Evolutionary conservation across 2,797 vertebrate genomes (phyloP), one percentile per base, ranked within the genome.

Genomic region (Pempheris klunzingeri): DNA sequence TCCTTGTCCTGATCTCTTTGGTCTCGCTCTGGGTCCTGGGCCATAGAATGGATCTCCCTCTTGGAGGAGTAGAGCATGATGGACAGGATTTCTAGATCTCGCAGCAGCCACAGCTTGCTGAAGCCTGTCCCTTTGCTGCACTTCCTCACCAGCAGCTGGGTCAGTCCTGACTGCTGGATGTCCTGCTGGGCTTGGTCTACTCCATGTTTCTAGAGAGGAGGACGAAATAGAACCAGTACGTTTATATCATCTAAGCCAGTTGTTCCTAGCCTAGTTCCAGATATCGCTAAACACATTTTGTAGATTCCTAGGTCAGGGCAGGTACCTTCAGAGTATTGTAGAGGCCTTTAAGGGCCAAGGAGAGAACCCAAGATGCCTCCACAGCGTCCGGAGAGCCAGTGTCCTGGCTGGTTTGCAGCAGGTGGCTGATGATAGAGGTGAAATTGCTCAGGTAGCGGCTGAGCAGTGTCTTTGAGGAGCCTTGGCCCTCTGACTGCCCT

Each of bases 1-100:
- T 97, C 96, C 74, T 95, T 96, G 7, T 96, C 97, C 71, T 87
- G 95, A 52, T 96, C 96, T 60, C 90, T 92, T 55, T 97, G 96
- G 24, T 96, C 96, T 34, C 93, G 77, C 36, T 95, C 95, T 0
- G 94, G 92, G 14, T 94, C 96, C 80, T 98, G 97, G 26, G 95
- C 94, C 93, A 96, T 93, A 78, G 92, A 95, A 66, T 92, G 96
- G 72, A 96, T 96, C 83, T 98, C 97, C 78, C 96, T 96, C 92
- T 99, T 99, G 44, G 98, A 99, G 10, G 97, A 99, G 91, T 99
- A 99, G 32, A 99, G 95, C 97, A 99, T 97, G 91, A 99, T 96
- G 60, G 98, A 99, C 54, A 99, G 95, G 82, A 99, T 97, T 96
- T 99, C 98, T 38, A 99, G 89, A 89, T 99, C 98, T 24, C 98